Percentiles rank a stretch among this genome's conserved stretches.
Conservation (phyloP, 1,140 invertebrate genomes). For the Piezodorus guildinii region DNA sequence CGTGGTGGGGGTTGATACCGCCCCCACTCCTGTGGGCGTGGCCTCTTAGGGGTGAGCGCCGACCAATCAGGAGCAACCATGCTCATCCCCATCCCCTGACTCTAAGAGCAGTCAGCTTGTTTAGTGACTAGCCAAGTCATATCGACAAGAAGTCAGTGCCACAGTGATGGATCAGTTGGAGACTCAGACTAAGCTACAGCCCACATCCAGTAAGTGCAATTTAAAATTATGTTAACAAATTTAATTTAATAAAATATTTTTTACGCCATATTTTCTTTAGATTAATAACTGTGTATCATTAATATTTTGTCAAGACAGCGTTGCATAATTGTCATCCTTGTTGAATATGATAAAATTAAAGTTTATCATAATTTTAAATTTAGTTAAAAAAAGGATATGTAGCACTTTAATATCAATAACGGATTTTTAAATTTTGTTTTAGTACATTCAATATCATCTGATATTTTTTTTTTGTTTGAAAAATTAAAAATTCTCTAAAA, state of each 20-base stretch:
- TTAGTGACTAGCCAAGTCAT: neutral
- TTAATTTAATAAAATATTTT: neutral
- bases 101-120: neutral
- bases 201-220: neutral
- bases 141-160: neutral
- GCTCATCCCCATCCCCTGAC: conserved; percentile 1
- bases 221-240: neutral
- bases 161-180: neutral
- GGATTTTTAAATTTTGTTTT: no score
- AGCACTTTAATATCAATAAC: no score
- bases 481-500: no score
- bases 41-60: neutral
- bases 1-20: neutral
- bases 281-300: no score
- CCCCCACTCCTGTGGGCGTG: neutral
- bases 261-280: no score
- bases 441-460: no score
- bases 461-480: no score
- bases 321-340: no score
- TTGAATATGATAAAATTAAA: no score
- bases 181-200: neutral
- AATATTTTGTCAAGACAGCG: no score
- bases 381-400: no score
- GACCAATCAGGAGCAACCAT: neutral
- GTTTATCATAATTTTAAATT: no score